Conservation (phyloP, 2,888 invertebrate genomes). For the Scaptomyza tumidula region DNA sequence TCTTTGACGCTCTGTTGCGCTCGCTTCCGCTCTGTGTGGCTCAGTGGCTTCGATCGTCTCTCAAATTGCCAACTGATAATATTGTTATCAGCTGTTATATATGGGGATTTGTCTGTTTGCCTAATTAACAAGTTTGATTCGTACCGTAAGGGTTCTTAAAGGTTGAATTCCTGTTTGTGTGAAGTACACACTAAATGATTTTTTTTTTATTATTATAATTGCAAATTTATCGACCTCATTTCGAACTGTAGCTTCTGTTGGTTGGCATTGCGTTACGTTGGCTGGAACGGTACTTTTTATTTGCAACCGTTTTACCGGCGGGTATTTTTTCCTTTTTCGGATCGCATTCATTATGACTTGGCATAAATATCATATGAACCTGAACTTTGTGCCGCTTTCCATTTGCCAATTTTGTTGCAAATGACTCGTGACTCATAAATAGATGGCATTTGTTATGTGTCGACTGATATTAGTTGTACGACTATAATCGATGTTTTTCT, state of each 20-base stretch:
- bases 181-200: constrained; percentile 51
- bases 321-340: constrained; percentile 43
- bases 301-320: constrained; percentile 17
- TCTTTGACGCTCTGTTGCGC: constrained; percentile 43
- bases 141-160: constrained; percentile 5
- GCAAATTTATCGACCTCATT: constrained; percentile 52
- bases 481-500: neutral
- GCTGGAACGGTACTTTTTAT: constrained; percentile 57
- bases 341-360: constrained; percentile 30
- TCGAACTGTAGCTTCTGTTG: constrained; percentile 24
- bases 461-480: neutral
- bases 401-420: neutral
- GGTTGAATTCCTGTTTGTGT: constrained; percentile 42
- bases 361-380: constrained; percentile 18
- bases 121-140: constrained; percentile 13
- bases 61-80: constrained; percentile 43
- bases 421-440: constrained; percentile 17
- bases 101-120: constrained; percentile 25
- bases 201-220: neutral
- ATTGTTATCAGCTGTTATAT: constrained; percentile 34
- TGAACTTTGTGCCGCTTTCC: constrained; percentile 33
- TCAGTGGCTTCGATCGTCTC: constrained; percentile 25
- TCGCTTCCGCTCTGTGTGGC: constrained; percentile 46
- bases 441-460: neutral
- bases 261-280: neutral